Percentiles rank a stretch among this genome's conserved stretches.
These are phyloP conservation scores for Alentia gelatinosa DNA, from an alignment of 2,888 invertebrate genomes.

Conservation along the genomic window DNA sequence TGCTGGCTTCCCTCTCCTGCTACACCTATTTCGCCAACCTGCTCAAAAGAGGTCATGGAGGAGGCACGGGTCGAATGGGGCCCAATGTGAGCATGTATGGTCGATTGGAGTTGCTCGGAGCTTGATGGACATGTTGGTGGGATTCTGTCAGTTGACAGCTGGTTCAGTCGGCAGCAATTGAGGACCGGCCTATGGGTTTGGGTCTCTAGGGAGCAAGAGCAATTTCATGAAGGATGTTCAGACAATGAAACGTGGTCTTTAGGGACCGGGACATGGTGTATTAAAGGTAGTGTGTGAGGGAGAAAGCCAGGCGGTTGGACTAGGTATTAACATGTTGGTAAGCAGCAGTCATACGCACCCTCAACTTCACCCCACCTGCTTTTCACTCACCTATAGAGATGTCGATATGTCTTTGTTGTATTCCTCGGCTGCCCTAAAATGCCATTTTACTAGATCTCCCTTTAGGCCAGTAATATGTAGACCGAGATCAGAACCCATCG, in stretches of 20 bases:
- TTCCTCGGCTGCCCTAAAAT: no score
- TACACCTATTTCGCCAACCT: background rate
- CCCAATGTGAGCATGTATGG: background rate
- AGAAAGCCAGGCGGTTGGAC: background rate
- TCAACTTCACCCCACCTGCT: no score
- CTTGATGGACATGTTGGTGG: background rate
- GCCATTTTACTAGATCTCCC: no score
- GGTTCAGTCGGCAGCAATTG: background rate
- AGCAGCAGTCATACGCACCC: background rate
- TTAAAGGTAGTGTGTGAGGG: background rate
- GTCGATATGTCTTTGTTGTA: no score
- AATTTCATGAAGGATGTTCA: constrained; percentile 43
- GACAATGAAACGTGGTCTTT: background rate
- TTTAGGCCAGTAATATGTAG: no score
- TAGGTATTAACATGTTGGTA: background rate
- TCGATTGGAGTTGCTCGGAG: background rate
- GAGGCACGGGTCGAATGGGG: background rate
- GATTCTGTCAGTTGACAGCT: constrained; percentile 28
- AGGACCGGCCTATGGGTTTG: background rate
- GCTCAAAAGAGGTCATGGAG: background rate
- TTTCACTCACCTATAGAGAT: no score
- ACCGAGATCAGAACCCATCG: no score
- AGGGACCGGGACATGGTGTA: constrained; percentile 34
- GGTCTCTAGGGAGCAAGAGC: background rate
- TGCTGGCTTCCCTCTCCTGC: background rate